phyloP scores from a whole-genome alignment of 2,888 invertebrate genomes.

The Odontocolon sp. region DNA sequence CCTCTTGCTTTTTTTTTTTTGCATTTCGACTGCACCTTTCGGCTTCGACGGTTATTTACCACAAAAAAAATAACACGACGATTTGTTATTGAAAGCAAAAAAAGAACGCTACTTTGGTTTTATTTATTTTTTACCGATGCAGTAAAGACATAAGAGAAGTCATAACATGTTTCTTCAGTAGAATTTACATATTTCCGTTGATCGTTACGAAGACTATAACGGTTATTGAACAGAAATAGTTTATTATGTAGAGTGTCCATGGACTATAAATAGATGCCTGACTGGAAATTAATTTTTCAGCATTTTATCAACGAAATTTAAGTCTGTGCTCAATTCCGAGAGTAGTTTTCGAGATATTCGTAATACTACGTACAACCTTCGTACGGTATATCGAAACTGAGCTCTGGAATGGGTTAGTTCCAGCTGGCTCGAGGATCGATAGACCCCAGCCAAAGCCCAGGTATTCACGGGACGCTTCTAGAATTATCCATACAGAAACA shows the following conservation, averaged over 20 bases:
- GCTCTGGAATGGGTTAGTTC: conserved; percentile 14
- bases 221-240: no score
- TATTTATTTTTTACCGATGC: neutral
- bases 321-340: neutral
- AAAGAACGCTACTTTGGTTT: no score
- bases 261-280: neutral
- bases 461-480: conserved; percentile 28
- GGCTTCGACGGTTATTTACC: neutral
- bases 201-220: no score
- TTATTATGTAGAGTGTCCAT: neutral
- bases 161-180: no score
- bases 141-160: no score
- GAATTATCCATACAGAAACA: conserved; percentile 16
- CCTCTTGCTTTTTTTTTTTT: neutral
- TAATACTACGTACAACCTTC: no score
- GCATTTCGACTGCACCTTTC: neutral
- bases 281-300: neutral
- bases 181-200: no score
- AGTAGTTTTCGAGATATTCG: neutral
- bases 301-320: neutral
- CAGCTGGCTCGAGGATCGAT: conserved; percentile 51
- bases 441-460: conserved; percentile 51
- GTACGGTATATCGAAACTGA: no score
- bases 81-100: no score
- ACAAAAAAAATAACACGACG: no score